phyloP scores from a whole-genome alignment of 1,140 invertebrate species.

The Drosophila pseudoananassae region DNA sequence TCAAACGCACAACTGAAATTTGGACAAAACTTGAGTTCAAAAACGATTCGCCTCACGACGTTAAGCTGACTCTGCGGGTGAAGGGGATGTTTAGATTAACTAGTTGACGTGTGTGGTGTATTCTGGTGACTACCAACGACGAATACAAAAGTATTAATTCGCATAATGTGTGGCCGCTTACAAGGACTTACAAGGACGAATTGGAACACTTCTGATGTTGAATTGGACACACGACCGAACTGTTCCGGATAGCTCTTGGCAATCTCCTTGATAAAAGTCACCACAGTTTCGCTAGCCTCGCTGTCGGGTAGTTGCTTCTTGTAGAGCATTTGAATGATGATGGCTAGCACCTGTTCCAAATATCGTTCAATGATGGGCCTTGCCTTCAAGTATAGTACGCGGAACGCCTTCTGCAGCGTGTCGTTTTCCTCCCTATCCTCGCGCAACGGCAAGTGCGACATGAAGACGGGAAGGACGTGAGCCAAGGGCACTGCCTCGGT shows the following conservation, averaged over 20 bases:
- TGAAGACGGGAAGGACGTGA: conserved; percentile 89
- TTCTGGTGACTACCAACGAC: neutral
- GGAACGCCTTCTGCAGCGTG: conserved; percentile 88
- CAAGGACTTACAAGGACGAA: conserved; percentile 68
- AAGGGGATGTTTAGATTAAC: neutral
- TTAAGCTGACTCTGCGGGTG: neutral
- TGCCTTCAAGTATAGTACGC: conserved; percentile 86
- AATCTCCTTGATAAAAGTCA: conserved; percentile 85
- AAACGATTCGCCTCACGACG: neutral
- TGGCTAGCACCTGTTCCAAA: conserved; percentile 85
- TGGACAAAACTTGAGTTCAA: neutral
- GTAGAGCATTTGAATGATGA: conserved; percentile 85
- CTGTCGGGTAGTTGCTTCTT: conserved; percentile 84
- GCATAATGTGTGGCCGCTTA: conserved; percentile 32
- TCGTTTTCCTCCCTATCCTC: conserved; percentile 91
- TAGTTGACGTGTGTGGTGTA: neutral
- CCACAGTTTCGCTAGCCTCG: conserved; percentile 68
- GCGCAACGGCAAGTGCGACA: conserved; percentile 89
- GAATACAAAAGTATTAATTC: neutral
- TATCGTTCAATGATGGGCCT: conserved; percentile 85
- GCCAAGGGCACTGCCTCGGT: conserved; percentile 87
- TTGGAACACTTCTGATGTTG: conserved; percentile 56
- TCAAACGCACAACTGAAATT: conserved; percentile 1
- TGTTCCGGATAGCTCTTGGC: conserved; percentile 86
- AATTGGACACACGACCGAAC: conserved; percentile 83